Evolutionary conservation across 2,797 vertebrate genomes (phyloP).

Genomic region (Pseudopleuronectes americanus): DNA sequence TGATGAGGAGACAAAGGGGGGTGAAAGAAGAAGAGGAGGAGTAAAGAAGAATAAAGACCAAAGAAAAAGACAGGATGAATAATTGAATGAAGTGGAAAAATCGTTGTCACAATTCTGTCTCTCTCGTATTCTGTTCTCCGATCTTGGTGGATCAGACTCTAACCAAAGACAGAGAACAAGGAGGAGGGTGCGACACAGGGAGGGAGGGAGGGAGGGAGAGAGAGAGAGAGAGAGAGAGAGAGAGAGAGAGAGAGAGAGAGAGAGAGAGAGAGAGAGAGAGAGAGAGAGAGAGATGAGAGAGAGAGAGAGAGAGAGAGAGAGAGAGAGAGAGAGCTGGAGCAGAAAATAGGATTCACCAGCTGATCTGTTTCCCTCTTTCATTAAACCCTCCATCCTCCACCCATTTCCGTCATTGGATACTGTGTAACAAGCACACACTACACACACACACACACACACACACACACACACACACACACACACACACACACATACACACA

Average conservation of each 20-base stretch:
- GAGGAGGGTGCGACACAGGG: not conserved
- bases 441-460: slow-evolving; percentile 28
- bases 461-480: slow-evolving; percentile 11
- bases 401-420: slow-evolving; percentile 47
- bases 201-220: not conserved
- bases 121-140: slow-evolving; percentile 14
- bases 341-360: slow-evolving; percentile 61
- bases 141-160: slow-evolving; percentile 32
- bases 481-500: slow-evolving; percentile 11
- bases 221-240: too few relatives aligned
- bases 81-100: slow-evolving; percentile 36
- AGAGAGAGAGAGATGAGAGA: slow-evolving; percentile 15
- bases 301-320: not conserved
- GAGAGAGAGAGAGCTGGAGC: slow-evolving; percentile 20
- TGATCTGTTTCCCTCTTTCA: slow-evolving; percentile 62
- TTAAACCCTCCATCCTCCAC: slow-evolving; percentile 57
- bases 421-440: too few relatives aligned
- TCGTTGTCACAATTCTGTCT: slow-evolving; percentile 11
- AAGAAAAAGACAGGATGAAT: slow-evolving; percentile 7
- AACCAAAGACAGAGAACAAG: slow-evolving; percentile 21
- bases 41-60: not conserved
- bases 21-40: not conserved
- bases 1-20: not conserved
- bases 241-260: too few relatives aligned
- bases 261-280: slow-evolving; percentile 3